A percentile compares a stretch with the other conserved stretches of the same genome.
Evolutionary conservation across 2,888 invertebrate genomes (phyloP).

Genomic region (Pachliopta kotzebuea): DNA sequence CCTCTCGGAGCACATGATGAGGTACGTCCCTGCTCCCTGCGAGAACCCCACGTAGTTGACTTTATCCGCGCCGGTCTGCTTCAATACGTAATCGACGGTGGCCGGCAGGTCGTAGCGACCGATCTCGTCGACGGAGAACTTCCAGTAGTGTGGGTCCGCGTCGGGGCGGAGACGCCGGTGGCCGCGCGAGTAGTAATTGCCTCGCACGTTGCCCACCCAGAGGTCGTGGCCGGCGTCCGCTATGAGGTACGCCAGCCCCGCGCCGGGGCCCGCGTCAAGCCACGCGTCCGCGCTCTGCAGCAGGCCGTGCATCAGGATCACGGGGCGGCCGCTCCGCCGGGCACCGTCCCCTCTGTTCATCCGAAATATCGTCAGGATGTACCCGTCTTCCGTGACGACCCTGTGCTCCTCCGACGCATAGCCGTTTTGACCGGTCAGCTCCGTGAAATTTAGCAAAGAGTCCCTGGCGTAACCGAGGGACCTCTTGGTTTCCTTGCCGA

Average conservation of each 20-base stretch:
- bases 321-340: conserved; percentile 37
- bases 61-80: conserved; percentile 44
- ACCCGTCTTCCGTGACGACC: conserved; percentile 39
- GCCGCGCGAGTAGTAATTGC: conserved; percentile 75
- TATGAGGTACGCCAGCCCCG: conserved; percentile 44
- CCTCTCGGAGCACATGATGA: conserved; percentile 82
- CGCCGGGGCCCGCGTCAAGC: conserved; percentile 54
- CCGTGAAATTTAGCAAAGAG: conserved; percentile 36
- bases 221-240: conserved; percentile 45
- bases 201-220: too few species aligned
- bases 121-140: conserved; percentile 84
- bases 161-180: conserved; percentile 65
- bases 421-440: conserved; percentile 31
- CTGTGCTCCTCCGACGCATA: conserved; percentile 31
- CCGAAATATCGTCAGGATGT: conserved; percentile 37
- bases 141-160: conserved; percentile 68
- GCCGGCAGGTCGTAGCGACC: conserved; percentile 88
- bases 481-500: conserved; percentile 39
- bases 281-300: conserved; percentile 57
- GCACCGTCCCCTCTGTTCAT: conserved; percentile 29
- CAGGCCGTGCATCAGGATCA: conserved; percentile 62
- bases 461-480: conserved; percentile 42
- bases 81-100: conserved; percentile 54
- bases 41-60: conserved; percentile 85
- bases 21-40: conserved; percentile 84